Percentiles rank a stretch among this genome's conserved stretches.
Conservation (phyloP, 2,113 vertebrate species). For the Apaloderma vittatum region DNA sequence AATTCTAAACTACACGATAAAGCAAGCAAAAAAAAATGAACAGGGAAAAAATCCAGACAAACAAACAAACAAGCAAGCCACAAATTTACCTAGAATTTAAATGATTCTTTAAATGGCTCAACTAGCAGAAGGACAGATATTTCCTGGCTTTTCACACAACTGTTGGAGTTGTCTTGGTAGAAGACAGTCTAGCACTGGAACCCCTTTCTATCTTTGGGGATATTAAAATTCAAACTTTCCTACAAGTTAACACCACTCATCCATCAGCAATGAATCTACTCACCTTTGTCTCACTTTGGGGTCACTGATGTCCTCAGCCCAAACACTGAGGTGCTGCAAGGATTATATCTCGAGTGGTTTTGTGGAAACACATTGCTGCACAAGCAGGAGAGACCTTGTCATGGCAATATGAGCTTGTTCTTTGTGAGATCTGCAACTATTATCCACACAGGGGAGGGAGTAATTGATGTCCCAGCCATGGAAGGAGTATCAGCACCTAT, state of each 20-base stretch:
- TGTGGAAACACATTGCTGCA: neutral
- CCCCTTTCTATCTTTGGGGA: neutral
- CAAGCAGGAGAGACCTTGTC: neutral
- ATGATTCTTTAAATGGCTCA: neutral
- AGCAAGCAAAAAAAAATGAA: neutral
- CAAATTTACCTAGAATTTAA: neutral
- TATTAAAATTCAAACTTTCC: neutral
- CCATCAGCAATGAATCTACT: neutral
- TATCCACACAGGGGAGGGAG: neutral
- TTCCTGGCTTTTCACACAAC: neutral
- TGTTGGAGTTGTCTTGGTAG: neutral
- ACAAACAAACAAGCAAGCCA: neutral
- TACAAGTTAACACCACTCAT: neutral
- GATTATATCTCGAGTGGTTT: neutral
- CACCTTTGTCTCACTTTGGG: neutral
- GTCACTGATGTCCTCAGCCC: neutral
- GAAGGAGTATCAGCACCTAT: neutral
- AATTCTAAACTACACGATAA: neutral
- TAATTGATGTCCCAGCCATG: neutral
- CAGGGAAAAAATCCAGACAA: rapidly evolving
- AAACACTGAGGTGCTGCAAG: neutral
- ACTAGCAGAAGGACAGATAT: neutral
- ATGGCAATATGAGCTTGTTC: neutral
- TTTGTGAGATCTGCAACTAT: neutral
- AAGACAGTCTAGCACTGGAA: neutral